Evolutionary conservation across 30 jellyfish, hydroid and myxozoan species (phyloP), one percentile per base, ranked within the genome.

Genomic region (Rhopilema esculentum): DNA sequence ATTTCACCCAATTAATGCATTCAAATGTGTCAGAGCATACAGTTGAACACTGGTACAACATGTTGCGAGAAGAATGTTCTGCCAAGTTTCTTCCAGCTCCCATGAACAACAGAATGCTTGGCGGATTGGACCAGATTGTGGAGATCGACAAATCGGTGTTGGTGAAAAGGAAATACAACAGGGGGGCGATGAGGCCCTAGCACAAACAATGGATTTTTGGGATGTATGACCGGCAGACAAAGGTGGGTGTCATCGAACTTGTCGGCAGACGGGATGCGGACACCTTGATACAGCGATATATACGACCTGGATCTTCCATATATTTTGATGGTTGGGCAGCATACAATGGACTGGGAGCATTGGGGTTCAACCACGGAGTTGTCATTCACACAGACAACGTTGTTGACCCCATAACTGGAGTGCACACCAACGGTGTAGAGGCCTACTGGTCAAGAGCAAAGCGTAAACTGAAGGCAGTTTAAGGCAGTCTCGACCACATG

Each of bases 321-420:
- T n/a, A 76, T 49, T 76, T 80, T 24, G 81, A 76, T 57, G 26
- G 87, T 27, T 76, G 87, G 87, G 81, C 31, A 48, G 87, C 87
- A 27, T 76, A 76, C 61, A 76, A 27, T 27, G 23, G 32, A 7
- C 30, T 76, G 80, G 51, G 20, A 9, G 12, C 75, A 9, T 27
- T 49, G 49, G 79, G 81, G 86, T 76, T 19, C 79, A 27, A 7
- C 77, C 87, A 76, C 27, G 80, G 28, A 25, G 80, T 57, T 49
- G 87, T 76, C 20, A 76, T 48, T 27, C 89, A 57, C 31, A 62
- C 16, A 52, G 25, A 53, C 12, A 28, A 79, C 31, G 57, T 79
- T 79, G 89, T 79, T 24, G 89, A 79, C 27, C 89, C 89, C 19
- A 65, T 57, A 25, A 79, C 84, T 17, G 89, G 89, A 21, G 89